phyloP scores from a whole-genome alignment of 2,888 invertebrate species.

The Hirtodrosophila histrioides region DNA sequence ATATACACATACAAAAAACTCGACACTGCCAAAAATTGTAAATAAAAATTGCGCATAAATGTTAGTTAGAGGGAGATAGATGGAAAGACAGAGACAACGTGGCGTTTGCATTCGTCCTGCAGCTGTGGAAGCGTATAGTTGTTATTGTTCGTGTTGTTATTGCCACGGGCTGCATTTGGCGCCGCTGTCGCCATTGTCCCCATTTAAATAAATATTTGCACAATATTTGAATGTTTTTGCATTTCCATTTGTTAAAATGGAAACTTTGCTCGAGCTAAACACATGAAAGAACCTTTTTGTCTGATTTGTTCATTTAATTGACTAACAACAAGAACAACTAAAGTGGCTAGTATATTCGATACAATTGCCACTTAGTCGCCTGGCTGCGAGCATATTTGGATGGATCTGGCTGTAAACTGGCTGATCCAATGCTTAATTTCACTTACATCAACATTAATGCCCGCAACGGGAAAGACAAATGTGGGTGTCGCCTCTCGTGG shows the following conservation, averaged over 20 bases:
- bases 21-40: constrained; percentile 54
- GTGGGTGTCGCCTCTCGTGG: constrained; percentile 87
- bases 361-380: constrained; percentile 12
- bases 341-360: constrained; percentile 1
- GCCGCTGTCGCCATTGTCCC: constrained; percentile 63
- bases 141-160: constrained; percentile 16
- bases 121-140: constrained; percentile 21
- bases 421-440: constrained; percentile 49
- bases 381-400: not conserved
- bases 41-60: constrained; percentile 70
- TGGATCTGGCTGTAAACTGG: not conserved
- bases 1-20: constrained; percentile 14
- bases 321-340: constrained; percentile 10
- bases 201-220: constrained; percentile 78
- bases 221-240: constrained; percentile 73
- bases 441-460: constrained; percentile 88
- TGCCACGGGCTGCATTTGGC: constrained; percentile 50
- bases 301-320: constrained; percentile 63
- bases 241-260: constrained; percentile 63
- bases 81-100: constrained; percentile 10
- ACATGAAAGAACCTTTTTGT: constrained; percentile 32
- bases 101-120: constrained; percentile 29
- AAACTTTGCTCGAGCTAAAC: constrained; percentile 34
- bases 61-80: constrained; percentile 27
- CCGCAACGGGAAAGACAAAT: constrained; percentile 86